Conservation (phyloP, 2,797 vertebrate genomes). For the Gephyroberyx darwinii region DNA sequence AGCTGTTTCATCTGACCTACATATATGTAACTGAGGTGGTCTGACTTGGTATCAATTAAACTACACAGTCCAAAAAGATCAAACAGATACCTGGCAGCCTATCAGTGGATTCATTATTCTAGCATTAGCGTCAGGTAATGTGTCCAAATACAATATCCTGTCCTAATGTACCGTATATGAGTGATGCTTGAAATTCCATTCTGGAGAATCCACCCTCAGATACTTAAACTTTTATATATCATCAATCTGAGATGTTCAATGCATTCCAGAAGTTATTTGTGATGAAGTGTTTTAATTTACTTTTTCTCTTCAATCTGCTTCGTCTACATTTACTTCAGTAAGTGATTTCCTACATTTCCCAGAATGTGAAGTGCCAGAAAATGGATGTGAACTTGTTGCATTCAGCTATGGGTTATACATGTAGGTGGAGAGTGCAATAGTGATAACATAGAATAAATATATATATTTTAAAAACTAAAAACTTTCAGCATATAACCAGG, state of each 20-base stretch:
- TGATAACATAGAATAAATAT: constrained; percentile 7
- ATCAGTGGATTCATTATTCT: constrained; percentile 50
- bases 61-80: constrained; percentile 40
- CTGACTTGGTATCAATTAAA: constrained; percentile 53
- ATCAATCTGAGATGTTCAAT: too few relatives aligned
- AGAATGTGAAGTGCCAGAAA: too few relatives aligned
- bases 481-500: not conserved
- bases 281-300: too few relatives aligned
- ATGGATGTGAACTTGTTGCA: too few relatives aligned
- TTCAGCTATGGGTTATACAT: too few relatives aligned
- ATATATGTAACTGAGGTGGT: constrained; percentile 15
- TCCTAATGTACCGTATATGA: constrained; percentile 36
- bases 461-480: not conserved
- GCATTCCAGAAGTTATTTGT: too few relatives aligned
- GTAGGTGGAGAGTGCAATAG: not conserved
- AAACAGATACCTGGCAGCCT: constrained; percentile 48
- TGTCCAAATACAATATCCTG: constrained; percentile 53
- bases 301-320: constrained; percentile 18
- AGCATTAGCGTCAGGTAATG: constrained; percentile 48
- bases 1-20: constrained; percentile 42
- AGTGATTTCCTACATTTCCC: too few relatives aligned
- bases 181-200: constrained; percentile 46
- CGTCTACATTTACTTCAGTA: not conserved
- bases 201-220: not conserved
- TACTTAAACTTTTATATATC: too few relatives aligned